Percentiles rank a stretch among this genome's conserved stretches.
Evolutionary conservation across 2,113 vertebrate genomes (phyloP).

Genomic region (Callocephalon fimbriatum): DNA sequence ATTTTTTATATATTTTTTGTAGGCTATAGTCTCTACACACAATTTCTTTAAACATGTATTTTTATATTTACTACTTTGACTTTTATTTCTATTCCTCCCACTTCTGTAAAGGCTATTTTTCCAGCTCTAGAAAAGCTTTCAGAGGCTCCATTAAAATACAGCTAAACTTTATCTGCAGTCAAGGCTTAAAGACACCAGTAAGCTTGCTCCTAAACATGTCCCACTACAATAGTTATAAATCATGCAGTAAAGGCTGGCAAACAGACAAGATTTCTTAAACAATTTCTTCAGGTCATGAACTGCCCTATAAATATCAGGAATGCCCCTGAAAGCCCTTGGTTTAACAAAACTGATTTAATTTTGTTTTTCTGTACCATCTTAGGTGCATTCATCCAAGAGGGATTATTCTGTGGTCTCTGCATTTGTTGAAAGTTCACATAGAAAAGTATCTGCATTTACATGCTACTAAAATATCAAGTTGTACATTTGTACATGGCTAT

Average conservation of each 20-base stretch:
- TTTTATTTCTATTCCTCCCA: background rate
- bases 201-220: background rate
- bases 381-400: background rate
- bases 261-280: background rate
- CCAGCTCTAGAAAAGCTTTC: background rate
- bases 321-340: background rate
- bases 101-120: background rate
- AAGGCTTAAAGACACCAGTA: background rate
- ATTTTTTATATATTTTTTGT: background rate
- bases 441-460: background rate
- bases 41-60: background rate
- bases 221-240: background rate
- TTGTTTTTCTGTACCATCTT: background rate
- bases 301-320: background rate
- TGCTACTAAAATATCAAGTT: background rate
- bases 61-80: background rate
- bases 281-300: background rate
- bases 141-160: background rate
- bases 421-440: background rate
- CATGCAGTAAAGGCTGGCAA: background rate
- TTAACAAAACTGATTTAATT: background rate
- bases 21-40: background rate
- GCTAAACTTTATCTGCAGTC: background rate
- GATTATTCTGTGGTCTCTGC: background rate
- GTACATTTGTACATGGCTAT: background rate